Conservation (phyloP, 2,888 invertebrate species). For the Spodoptera littoralis region DNA sequence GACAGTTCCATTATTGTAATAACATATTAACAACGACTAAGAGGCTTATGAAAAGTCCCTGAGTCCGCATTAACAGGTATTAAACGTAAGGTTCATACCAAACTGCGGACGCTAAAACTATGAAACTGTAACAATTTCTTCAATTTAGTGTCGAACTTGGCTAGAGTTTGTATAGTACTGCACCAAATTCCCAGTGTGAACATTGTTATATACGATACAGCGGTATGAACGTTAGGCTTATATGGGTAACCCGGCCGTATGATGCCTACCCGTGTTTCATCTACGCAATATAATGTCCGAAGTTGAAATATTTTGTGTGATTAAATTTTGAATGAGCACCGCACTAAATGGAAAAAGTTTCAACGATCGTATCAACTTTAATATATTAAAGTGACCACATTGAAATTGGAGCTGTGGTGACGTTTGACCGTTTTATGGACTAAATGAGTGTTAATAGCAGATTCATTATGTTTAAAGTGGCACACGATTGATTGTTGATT, state of each 20-base stretch:
- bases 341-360: slow-evolving; percentile 49
- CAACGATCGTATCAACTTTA: slow-evolving; percentile 43
- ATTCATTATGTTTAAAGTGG: slow-evolving; percentile 6
- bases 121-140: slow-evolving; percentile 50
- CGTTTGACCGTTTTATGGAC: slow-evolving; percentile 26
- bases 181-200: slow-evolving; percentile 31
- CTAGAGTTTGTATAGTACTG: slow-evolving; percentile 20
- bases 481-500: neutral
- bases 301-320: slow-evolving; percentile 44
- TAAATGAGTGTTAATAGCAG: slow-evolving; percentile 16
- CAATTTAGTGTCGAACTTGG: slow-evolving; percentile 53
- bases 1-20: slow-evolving; percentile 54
- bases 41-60: slow-evolving; percentile 56
- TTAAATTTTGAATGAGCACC: slow-evolving; percentile 25
- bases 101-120: slow-evolving; percentile 40
- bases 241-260: slow-evolving; percentile 8
- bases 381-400: slow-evolving; percentile 36
- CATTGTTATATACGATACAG: slow-evolving; percentile 27
- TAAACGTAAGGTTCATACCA: slow-evolving; percentile 32
- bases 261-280: slow-evolving; percentile 23
- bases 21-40: slow-evolving; percentile 48
- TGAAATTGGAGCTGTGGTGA: slow-evolving; percentile 31
- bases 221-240: slow-evolving; percentile 22
- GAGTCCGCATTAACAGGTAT: slow-evolving; percentile 37
- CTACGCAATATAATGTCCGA: slow-evolving; percentile 33